Evolutionary conservation across 2,888 invertebrate species (phyloP).

Genomic region (Anthophora plumipes): DNA sequence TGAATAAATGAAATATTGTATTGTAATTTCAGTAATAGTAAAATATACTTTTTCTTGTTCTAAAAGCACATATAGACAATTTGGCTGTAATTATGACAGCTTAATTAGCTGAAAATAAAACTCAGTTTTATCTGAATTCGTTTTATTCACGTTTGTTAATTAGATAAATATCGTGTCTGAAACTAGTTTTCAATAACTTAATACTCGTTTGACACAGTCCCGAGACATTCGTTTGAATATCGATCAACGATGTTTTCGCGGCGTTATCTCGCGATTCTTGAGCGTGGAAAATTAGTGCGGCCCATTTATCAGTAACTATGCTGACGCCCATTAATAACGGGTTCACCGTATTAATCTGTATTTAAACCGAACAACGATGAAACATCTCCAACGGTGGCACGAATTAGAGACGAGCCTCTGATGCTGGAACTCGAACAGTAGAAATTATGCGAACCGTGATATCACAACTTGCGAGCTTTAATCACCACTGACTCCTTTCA

Average conservation of each 20-base stretch:
- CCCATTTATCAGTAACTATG: slow-evolving; percentile 1
- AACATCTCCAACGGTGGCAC: not conserved
- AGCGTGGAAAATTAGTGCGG: slow-evolving; percentile 1
- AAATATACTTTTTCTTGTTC: no score
- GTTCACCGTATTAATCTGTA: slow-evolving; percentile 30
- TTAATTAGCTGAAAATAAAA: not conserved
- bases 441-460: slow-evolving; percentile 46
- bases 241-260: not conserved
- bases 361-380: slow-evolving; percentile 37
- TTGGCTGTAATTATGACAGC: no score
- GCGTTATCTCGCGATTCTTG: not conserved
- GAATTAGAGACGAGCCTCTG: slow-evolving; percentile 29
- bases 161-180: not conserved
- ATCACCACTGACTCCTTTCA: slow-evolving; percentile 38
- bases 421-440: slow-evolving; percentile 25
- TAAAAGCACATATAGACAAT: no score
- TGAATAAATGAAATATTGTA: no score
- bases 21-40: no score
- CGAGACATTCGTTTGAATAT: not conserved
- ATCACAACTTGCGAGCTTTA: slow-evolving; percentile 35
- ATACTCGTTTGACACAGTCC: not conserved
- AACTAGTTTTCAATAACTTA: not conserved
- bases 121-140: not conserved
- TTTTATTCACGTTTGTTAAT: not conserved
- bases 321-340: slow-evolving; percentile 25